Conservation (phyloP, 2,113 vertebrate species). For the Bubo blakistoni region DNA sequence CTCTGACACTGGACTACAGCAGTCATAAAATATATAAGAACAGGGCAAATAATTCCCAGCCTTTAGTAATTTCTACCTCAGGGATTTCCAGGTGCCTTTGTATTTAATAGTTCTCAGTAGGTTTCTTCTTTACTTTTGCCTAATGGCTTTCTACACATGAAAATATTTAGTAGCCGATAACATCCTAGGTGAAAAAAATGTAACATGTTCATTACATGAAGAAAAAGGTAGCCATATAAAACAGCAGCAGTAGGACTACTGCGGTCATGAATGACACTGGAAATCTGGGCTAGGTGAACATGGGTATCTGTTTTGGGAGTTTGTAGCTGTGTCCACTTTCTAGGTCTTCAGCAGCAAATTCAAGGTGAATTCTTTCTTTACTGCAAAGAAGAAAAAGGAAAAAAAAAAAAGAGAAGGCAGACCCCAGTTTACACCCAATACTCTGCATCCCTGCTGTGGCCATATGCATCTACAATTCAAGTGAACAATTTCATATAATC, state of each 20-base stretch:
- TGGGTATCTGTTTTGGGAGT: not conserved
- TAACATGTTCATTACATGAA: accelerated
- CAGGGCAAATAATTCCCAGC: not conserved
- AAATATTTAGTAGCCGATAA: not conserved
- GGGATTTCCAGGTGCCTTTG: not conserved
- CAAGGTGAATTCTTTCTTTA: not conserved
- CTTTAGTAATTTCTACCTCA: not conserved
- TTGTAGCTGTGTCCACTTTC: not conserved
- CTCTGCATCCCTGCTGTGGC: not conserved
- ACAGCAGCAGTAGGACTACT: not conserved
- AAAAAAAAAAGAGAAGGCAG: not conserved
- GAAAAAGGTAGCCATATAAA: not conserved
- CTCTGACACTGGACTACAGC: not conserved
- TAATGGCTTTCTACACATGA: not conserved
- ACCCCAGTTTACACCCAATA: not conserved
- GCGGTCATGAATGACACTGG: not conserved
- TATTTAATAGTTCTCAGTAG: not conserved
- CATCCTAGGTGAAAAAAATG: not conserved
- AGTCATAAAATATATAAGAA: not conserved
- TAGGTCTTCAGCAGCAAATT: not conserved
- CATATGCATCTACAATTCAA: not conserved
- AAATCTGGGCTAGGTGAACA: not conserved
- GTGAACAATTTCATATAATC: not conserved
- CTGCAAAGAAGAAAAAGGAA: accelerated
- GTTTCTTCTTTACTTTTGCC: not conserved